Percentiles rank a stretch among this genome's conserved stretches.
Evolutionary conservation across 2,113 vertebrate genomes (phyloP).

Genomic region (Rhabdornis inornatus): DNA sequence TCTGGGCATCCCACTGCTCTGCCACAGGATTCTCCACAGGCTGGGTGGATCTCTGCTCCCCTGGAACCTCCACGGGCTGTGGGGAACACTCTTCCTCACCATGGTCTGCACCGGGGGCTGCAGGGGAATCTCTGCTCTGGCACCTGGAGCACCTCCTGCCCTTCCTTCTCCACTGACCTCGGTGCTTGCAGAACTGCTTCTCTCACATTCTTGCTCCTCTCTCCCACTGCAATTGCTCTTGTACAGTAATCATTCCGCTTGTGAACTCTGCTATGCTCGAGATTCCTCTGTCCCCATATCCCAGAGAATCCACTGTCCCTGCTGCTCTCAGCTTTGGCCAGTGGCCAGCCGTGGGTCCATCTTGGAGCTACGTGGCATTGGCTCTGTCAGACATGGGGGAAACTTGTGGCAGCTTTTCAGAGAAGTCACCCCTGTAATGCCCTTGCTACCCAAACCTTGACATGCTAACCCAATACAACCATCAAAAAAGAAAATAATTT

Average conservation of each 20-base stretch:
- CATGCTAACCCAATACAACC: background rate
- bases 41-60: background rate
- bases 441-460: background rate
- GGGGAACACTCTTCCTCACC: background rate
- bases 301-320: background rate
- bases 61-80: rapidly evolving
- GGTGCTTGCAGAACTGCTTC: background rate
- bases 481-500: background rate
- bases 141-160: background rate
- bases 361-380: background rate
- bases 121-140: background rate
- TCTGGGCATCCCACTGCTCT: background rate
- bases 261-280: background rate
- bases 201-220: background rate
- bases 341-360: rapidly evolving
- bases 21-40: background rate
- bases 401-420: background rate
- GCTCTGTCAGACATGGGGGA: background rate
- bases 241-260: background rate
- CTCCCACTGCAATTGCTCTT: background rate
- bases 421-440: background rate
- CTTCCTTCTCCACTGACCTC: background rate
- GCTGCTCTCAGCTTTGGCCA: background rate
- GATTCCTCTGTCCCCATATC: background rate
- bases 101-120: background rate